A percentile compares a stretch with the other conserved stretches of the same genome.
Evolutionary conservation across 2,888 invertebrate genomes (phyloP).

Genomic region (Masnerella sp.): DNA sequence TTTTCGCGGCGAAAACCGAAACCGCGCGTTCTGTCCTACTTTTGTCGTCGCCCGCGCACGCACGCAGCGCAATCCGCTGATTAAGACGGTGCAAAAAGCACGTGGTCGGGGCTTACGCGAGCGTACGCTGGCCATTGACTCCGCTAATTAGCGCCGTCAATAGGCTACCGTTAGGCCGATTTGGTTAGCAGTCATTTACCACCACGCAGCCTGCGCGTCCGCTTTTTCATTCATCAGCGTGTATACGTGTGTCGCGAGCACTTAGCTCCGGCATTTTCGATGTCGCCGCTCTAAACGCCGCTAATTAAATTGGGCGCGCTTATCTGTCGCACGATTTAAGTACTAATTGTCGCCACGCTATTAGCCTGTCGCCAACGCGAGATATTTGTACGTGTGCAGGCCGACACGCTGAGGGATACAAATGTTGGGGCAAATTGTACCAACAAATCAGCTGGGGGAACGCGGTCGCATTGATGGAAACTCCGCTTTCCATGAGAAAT

Average conservation of each 20-base stretch:
- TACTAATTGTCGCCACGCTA: constrained; percentile 49
- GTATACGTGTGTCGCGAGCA: constrained; percentile 41
- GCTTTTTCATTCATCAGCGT: constrained; percentile 75
- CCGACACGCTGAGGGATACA: too few species aligned
- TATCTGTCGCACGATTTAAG: constrained; percentile 48
- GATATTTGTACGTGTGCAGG: too few species aligned
- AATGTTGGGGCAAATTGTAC: too few species aligned
- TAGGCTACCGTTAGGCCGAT: constrained; percentile 57
- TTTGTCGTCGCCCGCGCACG: constrained; percentile 61
- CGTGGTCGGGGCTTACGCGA: constrained; percentile 64
- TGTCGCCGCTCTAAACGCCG: constrained; percentile 38
- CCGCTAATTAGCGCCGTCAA: constrained; percentile 64
- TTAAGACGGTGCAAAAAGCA: constrained; percentile 68
- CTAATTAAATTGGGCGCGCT: constrained; percentile 50
- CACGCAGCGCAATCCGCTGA: constrained; percentile 62
- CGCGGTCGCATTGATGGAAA: too few species aligned
- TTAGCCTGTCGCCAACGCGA: constrained; percentile 14
- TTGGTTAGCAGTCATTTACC: constrained; percentile 67
- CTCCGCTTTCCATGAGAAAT: too few species aligned
- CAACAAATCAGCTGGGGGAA: too few species aligned
- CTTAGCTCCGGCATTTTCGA: constrained; percentile 46
- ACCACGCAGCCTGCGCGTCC: constrained; percentile 37
- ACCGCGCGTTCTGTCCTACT: constrained; percentile 67
- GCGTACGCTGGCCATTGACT: constrained; percentile 68
- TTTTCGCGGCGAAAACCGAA: constrained; percentile 65